These are phyloP conservation scores for Mycogona germanica DNA, from an alignment of 2,888 invertebrate species.

Conservation along the genomic window DNA sequence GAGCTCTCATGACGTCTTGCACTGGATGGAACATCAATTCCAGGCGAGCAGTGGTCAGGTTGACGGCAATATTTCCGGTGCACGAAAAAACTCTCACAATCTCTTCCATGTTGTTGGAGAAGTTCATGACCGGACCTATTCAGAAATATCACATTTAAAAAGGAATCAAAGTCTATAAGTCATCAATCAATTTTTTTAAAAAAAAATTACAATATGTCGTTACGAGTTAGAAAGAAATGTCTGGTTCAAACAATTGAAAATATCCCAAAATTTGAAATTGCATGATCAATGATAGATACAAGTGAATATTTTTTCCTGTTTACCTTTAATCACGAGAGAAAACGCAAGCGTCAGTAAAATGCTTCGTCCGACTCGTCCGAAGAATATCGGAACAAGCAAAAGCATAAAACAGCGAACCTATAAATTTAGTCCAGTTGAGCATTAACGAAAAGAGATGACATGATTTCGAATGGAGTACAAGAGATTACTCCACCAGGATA, in stretches of 20 bases:
- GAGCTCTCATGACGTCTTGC: slow-evolving; percentile 9
- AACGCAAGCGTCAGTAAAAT: slow-evolving; percentile 3
- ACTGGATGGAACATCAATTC: slow-evolving; percentile 14
- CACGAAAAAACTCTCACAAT: slow-evolving; percentile 11
- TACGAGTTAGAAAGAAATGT: no score
- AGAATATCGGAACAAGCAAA: slow-evolving; percentile 8
- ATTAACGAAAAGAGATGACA: neutral
- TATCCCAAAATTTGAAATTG: neutral
- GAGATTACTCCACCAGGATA: no score
- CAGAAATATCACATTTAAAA: neutral
- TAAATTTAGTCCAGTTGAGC: neutral
- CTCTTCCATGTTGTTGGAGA: slow-evolving; percentile 15
- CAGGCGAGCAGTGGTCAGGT: slow-evolving; percentile 10
- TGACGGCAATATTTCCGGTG: slow-evolving; percentile 13
- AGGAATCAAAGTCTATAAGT: neutral
- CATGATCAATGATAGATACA: neutral
- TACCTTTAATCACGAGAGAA: slow-evolving; percentile 11
- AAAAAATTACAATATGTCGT: neutral
- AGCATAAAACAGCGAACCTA: slow-evolving; percentile 13
- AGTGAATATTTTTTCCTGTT: neutral
- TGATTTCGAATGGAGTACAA: neutral
- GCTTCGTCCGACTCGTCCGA: slow-evolving; percentile 2
- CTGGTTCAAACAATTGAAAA: neutral
- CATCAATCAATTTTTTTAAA: neutral
- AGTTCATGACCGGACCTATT: slow-evolving; percentile 12